Base-by-base conservation (phyloP, 2,888 invertebrate genomes). In the Salpingus planirostris region DNA sequence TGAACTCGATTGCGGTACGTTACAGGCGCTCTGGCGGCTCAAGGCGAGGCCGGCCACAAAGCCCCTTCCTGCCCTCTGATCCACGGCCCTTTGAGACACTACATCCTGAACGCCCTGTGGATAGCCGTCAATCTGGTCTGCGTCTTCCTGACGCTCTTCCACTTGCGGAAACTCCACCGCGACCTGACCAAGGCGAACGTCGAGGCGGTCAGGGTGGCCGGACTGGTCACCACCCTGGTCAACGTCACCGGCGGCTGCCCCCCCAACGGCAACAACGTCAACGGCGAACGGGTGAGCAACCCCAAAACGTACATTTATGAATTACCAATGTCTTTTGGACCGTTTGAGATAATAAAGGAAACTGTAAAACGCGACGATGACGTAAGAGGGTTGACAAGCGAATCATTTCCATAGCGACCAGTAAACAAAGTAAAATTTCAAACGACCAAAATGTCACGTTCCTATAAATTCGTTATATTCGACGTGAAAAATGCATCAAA, bases 81-180 rank as follows among this genome's bases (percentile, higher is more conserved):
- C 29, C 81, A 89, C 60, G 89, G 89, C 13, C 86, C 89, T 35
- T 83, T 87, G 53, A 73, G 89, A 43, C 89, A 90, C 69, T 89
- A 90, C 65, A 86, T 91, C 38, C 78, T 91, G 47, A 90, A 90
- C 66, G 82, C 87, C 30, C 72, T 91, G 22, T 91, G 90, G 91
- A 88, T 90, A 50, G 76, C 83, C 45, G 85, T 90, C 53, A 85
- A 91, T 65, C 74, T 87, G 38, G 81, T 89, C 51, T 90, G 90
- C 65, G 80, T 90, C 29, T 73, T 79, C 29, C 71, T 90, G 42
- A 88, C 90, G 33, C 73, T 85, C 42, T 82, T 85, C 66, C 89
- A 89, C 64, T 75, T 91, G 50, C 73, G 80, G 60, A 82, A 80
- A 59, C 75, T 91, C 43, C 85, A 87, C 65, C 70, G 82, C 43